Percentiles rank a stretch among this genome's conserved stretches.
These are phyloP conservation scores for Spisula subtruncata DNA, from an alignment of 2,888 invertebrate species.

Conservation along the genomic window DNA sequence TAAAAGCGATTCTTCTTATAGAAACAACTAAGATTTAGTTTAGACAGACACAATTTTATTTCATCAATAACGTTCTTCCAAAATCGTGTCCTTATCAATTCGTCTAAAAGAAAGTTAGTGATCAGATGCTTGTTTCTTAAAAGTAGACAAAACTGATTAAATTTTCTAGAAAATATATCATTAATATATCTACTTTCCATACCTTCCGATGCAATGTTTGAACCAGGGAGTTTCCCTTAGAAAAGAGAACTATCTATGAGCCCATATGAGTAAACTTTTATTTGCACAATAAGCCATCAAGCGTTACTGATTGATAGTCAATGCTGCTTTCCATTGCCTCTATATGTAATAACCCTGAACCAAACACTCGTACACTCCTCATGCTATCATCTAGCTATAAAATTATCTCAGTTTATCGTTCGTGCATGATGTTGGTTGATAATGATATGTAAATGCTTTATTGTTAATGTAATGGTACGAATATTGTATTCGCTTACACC, in stretches of 20 bases:
- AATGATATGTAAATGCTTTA: constrained; percentile 11
- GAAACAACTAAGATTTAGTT: too few species aligned
- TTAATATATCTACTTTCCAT: too few species aligned
- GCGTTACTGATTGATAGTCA: not conserved
- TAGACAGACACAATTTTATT: too few species aligned
- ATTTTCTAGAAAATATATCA: too few species aligned
- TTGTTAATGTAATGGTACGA: not conserved
- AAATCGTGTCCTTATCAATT: too few species aligned
- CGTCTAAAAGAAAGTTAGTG: too few species aligned
- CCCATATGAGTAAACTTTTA: not conserved
- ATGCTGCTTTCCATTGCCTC: not conserved
- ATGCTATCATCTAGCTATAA: not conserved
- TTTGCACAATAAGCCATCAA: not conserved
- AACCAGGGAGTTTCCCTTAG: not conserved
- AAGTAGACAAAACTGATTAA: too few species aligned
- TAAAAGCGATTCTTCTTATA: too few species aligned
- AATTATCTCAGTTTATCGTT: not conserved
- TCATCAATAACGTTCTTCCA: too few species aligned
- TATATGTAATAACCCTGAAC: constrained; percentile 18
- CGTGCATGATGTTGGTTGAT: constrained; percentile 21
- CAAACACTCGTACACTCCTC: not conserved
- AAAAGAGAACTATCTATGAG: not conserved
- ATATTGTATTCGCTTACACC: not conserved
- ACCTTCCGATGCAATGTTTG: not conserved
- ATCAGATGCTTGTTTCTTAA: too few species aligned